Base-by-base conservation (phyloP, 2,113 vertebrate species). In the Eolophus roseicapilla region DNA sequence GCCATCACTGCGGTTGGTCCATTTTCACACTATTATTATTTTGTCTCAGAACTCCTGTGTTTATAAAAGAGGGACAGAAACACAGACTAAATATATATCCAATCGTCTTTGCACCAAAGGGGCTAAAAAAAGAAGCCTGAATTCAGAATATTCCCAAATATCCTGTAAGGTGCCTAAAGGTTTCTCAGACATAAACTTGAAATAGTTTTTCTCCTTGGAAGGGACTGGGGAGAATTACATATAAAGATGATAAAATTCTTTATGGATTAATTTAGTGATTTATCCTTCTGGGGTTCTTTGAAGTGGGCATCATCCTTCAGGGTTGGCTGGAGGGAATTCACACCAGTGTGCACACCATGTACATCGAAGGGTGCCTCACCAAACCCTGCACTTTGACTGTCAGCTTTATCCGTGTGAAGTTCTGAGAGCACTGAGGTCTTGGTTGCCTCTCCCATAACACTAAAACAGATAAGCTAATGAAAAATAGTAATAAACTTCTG, bases 31-130 rank as follows among this genome's bases (percentile, higher is more conserved):
- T 97, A 94, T 97, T 97, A 97, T 97, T 97, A 96, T 97, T 98
- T 97, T 95, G 97, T 98, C 96, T 98, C 79, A 16, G 55, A 74
- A 88, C 57, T 28, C 46, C 39, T 43, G 43, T 83, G 93, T 97
- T 97, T 97, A 96, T 95, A 95, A 97, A 97, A 97, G 50, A 97
- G 59, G 82, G 55, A 92, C 43, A 78, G 86, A 91, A 93, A 70
- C 91, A 93, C 96, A 98, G 97, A 97, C 97, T 97, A 97, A 98
- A 98, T 97, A 97, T 93, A 97, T 94, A 92, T 77, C 75, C 35
- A 88, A 94, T 64, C 4, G 3, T 44, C 37, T 80, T 92, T 85
- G 52, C 41, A 76, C 18, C 73, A 59, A 44, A 76, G 57, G 62
- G 80, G 43, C 37, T 55, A 19, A 16, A 74, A 64, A 43, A 53